Evolutionary conservation across 2,797 vertebrate species (phyloP).

Genomic region (Labroides dimidiatus): DNA sequence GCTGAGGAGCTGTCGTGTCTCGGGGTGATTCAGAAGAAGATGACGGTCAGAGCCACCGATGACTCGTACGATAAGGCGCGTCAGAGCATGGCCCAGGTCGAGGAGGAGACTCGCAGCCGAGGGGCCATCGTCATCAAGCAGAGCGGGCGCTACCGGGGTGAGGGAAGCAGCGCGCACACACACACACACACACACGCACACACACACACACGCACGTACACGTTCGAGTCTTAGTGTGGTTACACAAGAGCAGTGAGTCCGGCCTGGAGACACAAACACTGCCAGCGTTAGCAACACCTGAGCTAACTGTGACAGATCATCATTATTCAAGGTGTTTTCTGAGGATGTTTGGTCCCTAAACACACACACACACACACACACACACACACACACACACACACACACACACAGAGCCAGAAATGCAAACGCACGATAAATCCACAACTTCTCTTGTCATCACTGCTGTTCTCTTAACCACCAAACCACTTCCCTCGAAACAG

Average conservation of each 20-base stretch:
- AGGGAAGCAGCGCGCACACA: constrained; percentile 35
- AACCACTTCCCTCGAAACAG: constrained; percentile 62
- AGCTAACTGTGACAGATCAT: constrained; percentile 44
- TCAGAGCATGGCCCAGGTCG: constrained; percentile 92
- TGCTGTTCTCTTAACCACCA: constrained; percentile 46
- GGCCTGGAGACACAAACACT: constrained; percentile 41
- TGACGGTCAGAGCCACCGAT: constrained; percentile 93
- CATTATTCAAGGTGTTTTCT: constrained; percentile 11
- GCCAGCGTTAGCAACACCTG: constrained; percentile 58
- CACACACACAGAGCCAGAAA: not conserved
- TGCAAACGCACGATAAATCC: constrained; percentile 11
- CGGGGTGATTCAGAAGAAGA: constrained; percentile 91
- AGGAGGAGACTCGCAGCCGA: constrained; percentile 92
- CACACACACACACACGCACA: constrained; percentile 1
- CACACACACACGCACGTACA: constrained; percentile 1
- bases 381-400: not conserved
- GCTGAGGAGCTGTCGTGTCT: constrained; percentile 71
- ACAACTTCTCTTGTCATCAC: constrained; percentile 22
- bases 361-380: not conserved
- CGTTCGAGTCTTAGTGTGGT: constrained; percentile 3
- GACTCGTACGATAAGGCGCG: constrained; percentile 95
- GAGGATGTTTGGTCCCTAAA: not conserved
- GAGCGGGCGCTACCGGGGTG: constrained; percentile 87
- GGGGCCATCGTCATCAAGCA: constrained; percentile 94
- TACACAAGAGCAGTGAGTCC: constrained; percentile 44